phyloP scores from a whole-genome alignment of 35 echinoderm and acorn worm genomes.

The Apostichopus japonicus region DNA sequence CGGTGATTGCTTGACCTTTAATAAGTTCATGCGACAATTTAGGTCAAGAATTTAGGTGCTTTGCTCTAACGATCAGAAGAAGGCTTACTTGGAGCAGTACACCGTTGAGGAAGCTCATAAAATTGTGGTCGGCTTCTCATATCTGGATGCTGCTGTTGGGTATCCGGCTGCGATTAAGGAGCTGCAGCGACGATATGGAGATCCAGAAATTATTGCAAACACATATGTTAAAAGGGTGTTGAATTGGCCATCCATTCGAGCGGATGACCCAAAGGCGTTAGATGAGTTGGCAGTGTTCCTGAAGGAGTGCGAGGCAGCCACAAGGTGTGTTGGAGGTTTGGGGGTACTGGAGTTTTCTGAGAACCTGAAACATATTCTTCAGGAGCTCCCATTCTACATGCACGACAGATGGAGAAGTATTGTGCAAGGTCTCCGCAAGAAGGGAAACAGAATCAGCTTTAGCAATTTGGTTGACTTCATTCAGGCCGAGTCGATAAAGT shows the following conservation, averaged over 20 bases:
- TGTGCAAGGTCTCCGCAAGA: conserved; percentile 13
- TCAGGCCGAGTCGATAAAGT: neutral
- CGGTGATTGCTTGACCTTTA: conserved; percentile 47
- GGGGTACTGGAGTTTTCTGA: conserved; percentile 44
- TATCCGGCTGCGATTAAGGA: conserved; percentile 60
- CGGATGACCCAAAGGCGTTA: conserved; percentile 60
- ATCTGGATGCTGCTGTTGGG: conserved; percentile 51
- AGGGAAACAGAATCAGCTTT: conserved; percentile 10
- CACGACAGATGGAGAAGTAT: conserved; percentile 55
- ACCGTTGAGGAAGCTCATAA: conserved; percentile 52
- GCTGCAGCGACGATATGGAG: conserved; percentile 49
- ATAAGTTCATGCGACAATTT: conserved; percentile 61
- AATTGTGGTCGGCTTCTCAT: conserved; percentile 59
- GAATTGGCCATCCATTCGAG: conserved; percentile 32
- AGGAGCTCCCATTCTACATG: conserved; percentile 46
- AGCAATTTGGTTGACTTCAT: conserved; percentile 26
- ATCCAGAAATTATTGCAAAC: conserved; percentile 56
- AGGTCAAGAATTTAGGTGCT: conserved; percentile 38
- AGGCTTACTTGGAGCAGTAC: conserved; percentile 43
- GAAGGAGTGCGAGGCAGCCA: conserved; percentile 52
- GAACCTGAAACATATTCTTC: conserved; percentile 34
- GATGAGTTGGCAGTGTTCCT: conserved; percentile 58
- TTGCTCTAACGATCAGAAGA: conserved; percentile 40
- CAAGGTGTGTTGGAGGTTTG: conserved; percentile 49
- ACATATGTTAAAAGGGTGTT: conserved; percentile 50